Evolutionary conservation across 1,140 invertebrate species (phyloP), one percentile per base, ranked within the genome.

Genomic region (Pseudomyrmex sp.): DNA sequence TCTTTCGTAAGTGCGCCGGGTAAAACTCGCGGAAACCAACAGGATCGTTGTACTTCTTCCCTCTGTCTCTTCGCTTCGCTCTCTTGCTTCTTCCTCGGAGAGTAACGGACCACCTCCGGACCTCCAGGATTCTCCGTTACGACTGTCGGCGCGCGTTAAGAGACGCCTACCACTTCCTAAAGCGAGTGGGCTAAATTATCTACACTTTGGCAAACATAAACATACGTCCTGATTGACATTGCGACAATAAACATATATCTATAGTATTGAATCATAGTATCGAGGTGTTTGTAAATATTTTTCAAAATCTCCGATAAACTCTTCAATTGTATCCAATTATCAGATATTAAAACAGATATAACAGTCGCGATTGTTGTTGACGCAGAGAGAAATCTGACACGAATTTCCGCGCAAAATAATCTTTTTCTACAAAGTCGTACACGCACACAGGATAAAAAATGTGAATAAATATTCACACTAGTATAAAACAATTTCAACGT

Each of bases 61-160:
- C 18, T 10, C 15, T 26, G 2, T 72, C 23, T 20, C 26, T 8
- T 15, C 44, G 2, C 66, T 26, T 72, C 68, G 66, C 59, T 59
- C 44, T 52, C 54, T 50, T 44, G 59, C 69, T 65, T 62, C 26
- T 35, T 66, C 48, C 35, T 66, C 70, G n/a, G 61, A 84, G 52
- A 66, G 44, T 86, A 87, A 86, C 85, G 86, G 85, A 79, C 56
- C 13, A 35, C 35, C 61, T 85, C 18, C 44, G 26, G 18, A 48
- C 18, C 18, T 35, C 26, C 9, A 58, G 79, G 72, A 85, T 72
- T 23, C 50, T 68, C 70, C 84, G 84, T 85, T 85, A 61, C 58
- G 76, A 58, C 35, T 12, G 62, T 59, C 74, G 12, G 65, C 52
- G 58, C 52, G 58, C 58, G 69, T 75, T 77, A 46, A 35, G 46